Evolutionary conservation across 2,888 invertebrate species (phyloP).

Genomic region (Hirtodrosophila trivittata): DNA sequence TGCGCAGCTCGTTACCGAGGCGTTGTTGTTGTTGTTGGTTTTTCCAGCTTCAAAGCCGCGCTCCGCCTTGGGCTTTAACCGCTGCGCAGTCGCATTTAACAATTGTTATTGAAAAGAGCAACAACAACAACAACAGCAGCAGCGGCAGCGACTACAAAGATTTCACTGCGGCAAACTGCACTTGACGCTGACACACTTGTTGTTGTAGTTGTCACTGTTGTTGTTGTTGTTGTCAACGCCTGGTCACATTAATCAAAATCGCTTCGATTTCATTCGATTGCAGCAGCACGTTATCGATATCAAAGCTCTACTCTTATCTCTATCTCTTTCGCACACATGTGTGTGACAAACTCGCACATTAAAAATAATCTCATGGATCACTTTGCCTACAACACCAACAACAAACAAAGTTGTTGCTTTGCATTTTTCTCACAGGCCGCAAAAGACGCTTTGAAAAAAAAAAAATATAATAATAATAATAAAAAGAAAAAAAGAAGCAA

Average conservation of each 20-base stretch:
- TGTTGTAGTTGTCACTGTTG: conserved; percentile 18
- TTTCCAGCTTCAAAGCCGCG: conserved; percentile 57
- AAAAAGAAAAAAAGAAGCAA: conserved; percentile 8
- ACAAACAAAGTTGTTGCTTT: conserved; percentile 37
- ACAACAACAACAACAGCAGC: conserved; percentile 27
- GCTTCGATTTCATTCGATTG: conserved; percentile 46
- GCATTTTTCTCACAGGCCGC: conserved; percentile 71
- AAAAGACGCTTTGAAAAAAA: conserved; percentile 25
- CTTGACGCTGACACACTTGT: conserved; percentile 67
- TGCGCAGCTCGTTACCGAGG: conserved; percentile 52
- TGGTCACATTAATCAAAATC: conserved; percentile 57
- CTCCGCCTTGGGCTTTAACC: conserved; percentile 58
- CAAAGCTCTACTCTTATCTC: conserved; percentile 15
- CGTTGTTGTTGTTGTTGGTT: conserved; percentile 35
- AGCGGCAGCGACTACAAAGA: conserved; percentile 42
- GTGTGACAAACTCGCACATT: conserved; percentile 18
- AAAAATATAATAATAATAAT: conserved; percentile 4
- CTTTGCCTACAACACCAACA: conserved; percentile 11
- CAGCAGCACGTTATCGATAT: conserved; percentile 46
- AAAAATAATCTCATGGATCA: conserved; percentile 22
- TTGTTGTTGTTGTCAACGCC: conserved; percentile 49
- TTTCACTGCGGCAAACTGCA: conserved; percentile 61
- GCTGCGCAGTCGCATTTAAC: conserved; percentile 60
- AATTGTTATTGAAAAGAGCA: conserved; percentile 59
- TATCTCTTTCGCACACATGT: conserved; percentile 8